Evolutionary conservation across 30 jellyfish, hydroid and myxozoan genomes (phyloP).

Genomic region (Aurelia aurita complex sp. Pacific): DNA sequence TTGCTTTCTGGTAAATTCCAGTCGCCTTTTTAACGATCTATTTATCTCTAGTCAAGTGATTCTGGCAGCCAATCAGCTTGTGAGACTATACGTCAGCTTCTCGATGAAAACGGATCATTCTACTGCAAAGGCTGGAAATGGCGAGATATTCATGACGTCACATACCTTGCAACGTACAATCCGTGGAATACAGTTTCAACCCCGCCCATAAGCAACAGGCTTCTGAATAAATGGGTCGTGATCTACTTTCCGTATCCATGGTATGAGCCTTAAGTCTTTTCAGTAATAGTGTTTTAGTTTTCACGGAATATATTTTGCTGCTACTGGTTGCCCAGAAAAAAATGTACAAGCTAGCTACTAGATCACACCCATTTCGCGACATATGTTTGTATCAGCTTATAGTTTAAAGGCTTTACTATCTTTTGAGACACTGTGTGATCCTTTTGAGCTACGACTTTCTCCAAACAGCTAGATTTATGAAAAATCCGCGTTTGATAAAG

Average conservation of each 20-base stretch:
- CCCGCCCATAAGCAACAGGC: conserved; percentile 38
- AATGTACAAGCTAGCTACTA: no score
- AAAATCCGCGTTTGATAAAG: no score
- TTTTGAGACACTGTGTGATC: no score
- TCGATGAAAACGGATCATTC: conserved; percentile 59
- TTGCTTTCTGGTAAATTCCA: no score
- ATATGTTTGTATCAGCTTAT: no score
- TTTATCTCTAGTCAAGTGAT: conserved; percentile 22
- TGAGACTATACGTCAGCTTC: conserved; percentile 64
- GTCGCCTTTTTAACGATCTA: neutral
- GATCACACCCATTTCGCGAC: no score
- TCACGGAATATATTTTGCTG: no score
- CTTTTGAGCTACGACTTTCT: no score
- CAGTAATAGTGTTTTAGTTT: no score
- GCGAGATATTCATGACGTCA: conserved; percentile 72
- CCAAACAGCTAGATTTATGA: no score
- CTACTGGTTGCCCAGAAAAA: no score
- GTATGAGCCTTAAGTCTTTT: neutral
- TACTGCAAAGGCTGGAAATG: conserved; percentile 60
- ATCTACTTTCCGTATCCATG: conserved; percentile 60
- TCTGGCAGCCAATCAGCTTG: conserved; percentile 61
- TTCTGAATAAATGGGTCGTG: conserved; percentile 60
- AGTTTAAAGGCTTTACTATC: no score
- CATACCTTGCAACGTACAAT: conserved; percentile 66
- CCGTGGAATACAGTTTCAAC: conserved; percentile 72